A percentile compares a stretch with the other conserved stretches of the same genome.
Conservation (phyloP, 2,888 invertebrate species). For the Heliconius aoede region DNA sequence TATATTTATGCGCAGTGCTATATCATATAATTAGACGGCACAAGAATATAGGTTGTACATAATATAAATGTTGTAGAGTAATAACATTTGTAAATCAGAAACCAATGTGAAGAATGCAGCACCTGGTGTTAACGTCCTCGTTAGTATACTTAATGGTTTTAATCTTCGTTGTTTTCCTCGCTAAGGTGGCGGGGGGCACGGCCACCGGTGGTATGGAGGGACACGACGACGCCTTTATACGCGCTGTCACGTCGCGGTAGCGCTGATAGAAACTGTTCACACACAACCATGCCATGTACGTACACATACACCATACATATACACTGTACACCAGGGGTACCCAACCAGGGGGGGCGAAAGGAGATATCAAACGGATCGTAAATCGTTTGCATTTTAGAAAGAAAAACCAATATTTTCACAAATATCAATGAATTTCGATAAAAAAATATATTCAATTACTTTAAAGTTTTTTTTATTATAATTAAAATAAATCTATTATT, state of each 20-base stretch:
- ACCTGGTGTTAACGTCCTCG: constrained; percentile 77
- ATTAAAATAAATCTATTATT: too few species aligned
- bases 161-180: constrained; percentile 66
- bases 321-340: not conserved
- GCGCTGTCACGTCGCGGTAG: constrained; percentile 93
- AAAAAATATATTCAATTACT: too few species aligned
- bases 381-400: too few species aligned
- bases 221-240: constrained; percentile 93
- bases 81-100: constrained; percentile 42
- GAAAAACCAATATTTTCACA: too few species aligned
- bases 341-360: not conserved
- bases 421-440: too few species aligned
- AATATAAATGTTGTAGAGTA: not conserved
- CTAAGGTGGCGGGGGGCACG: constrained; percentile 65
- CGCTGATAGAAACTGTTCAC: constrained; percentile 93
- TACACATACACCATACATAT: constrained; percentile 28
- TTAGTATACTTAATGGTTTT: constrained; percentile 68
- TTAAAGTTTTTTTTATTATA: too few species aligned
- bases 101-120: constrained; percentile 60
- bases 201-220: constrained; percentile 87
- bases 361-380: too few species aligned
- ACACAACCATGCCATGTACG: constrained; percentile 49
- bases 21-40: not conserved
- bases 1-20: not conserved
- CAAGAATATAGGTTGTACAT: not conserved